Evolutionary conservation across 2,113 vertebrate genomes (phyloP), one percentile per base, ranked within the genome.

Genomic region (Tringa solitaria): DNA sequence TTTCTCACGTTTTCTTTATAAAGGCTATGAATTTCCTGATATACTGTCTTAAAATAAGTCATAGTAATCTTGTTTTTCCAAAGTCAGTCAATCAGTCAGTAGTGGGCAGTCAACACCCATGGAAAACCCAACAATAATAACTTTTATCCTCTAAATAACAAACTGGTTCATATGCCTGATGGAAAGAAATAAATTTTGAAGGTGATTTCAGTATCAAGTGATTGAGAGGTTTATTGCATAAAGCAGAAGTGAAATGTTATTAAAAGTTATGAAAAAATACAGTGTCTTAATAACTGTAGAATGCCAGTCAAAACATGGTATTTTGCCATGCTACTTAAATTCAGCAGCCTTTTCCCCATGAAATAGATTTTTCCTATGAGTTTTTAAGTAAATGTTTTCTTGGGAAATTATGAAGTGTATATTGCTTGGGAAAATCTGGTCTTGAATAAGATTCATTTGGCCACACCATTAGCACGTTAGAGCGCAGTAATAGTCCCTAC

Each of bases 211-310:
- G 78, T 73, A 87, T 90, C 74, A 73, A 83, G 79, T 93, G 75
- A 72, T 93, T 78, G 90, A 95, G 80, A 78, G 79, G 64, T 92
- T 96, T 95, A 90, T 89, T 91, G 60, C 70, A 78, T 72, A 77
- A 95, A 84, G 33, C 75, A 77, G 83, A 90, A 93, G 76, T 75
- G 76, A 94, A 96, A 78, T 46, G 28, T 80, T 94, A 91, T 93
- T 96, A 96, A 90, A 97, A 97, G 75, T 95, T 93, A 95, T 78
- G 72, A 93, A 92, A 72, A 94, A 93, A 64, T 68, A 54, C 26
- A 35, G 50, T n/a, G 37, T 73, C 45, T 68, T 68, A 96, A 74
- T 90, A 93, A 90, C 59, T 72, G 46, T 4, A 81, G 60, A 81
- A 74, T 86, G 90, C 82, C 93, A 94, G 68, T 77, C 86, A 86